These are phyloP conservation scores for Rhizomys pruinosus DNA, from an alignment of 2,113 vertebrate species.

Conservation along the genomic window DNA sequence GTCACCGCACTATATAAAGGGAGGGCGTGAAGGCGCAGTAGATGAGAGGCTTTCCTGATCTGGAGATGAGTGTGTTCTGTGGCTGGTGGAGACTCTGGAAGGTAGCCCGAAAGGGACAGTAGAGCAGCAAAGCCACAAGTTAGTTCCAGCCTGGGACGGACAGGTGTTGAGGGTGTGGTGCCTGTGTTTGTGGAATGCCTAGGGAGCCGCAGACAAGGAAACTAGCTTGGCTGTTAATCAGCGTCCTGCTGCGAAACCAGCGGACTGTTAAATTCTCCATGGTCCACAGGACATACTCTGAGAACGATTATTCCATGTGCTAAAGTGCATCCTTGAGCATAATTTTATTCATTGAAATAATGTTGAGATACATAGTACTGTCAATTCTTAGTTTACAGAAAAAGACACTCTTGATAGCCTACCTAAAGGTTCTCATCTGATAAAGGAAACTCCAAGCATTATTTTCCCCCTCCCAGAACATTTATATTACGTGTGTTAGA, in stretches of 20 bases:
- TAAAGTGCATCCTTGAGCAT: background rate
- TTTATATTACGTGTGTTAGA: background rate
- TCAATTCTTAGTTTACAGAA: background rate
- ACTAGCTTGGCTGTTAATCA: too few relatives aligned
- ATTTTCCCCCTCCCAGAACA: accelerated
- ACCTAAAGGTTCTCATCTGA: background rate
- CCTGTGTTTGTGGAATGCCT: too few relatives aligned
- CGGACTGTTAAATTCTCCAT: too few relatives aligned
- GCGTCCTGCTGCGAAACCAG: too few relatives aligned
- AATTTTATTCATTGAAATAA: background rate
- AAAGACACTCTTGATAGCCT: background rate
- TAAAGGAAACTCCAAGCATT: background rate
- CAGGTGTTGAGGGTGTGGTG: too few relatives aligned
- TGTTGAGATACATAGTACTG: background rate
- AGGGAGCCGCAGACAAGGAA: too few relatives aligned
- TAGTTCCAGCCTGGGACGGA: too few relatives aligned
- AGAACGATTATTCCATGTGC: background rate
- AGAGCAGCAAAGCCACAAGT: too few relatives aligned
- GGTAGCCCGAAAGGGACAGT: too few relatives aligned
- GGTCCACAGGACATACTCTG: background rate
- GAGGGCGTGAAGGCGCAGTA: accelerated
- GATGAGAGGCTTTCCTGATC: accelerated
- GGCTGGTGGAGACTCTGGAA: background rate
- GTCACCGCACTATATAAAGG: background rate
- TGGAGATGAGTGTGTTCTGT: background rate